phyloP scores from a whole-genome alignment of 2,113 vertebrate species.

The Lipotes vexillifer region DNA sequence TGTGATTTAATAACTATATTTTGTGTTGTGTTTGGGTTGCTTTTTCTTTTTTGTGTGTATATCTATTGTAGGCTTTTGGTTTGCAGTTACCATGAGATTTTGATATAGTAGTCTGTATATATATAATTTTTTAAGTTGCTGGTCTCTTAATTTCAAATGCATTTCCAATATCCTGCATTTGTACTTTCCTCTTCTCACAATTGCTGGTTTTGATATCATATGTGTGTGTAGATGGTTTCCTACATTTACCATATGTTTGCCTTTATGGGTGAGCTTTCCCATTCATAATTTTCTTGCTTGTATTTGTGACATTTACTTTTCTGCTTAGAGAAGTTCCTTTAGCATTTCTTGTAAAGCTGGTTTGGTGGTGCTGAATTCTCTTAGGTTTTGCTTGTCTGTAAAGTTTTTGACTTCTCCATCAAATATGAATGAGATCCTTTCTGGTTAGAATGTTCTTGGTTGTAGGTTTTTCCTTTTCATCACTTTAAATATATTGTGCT shows the following conservation, averaged over 20 bases:
- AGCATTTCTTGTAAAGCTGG: too few species aligned
- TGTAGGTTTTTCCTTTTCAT: too few species aligned
- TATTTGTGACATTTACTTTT: neutral
- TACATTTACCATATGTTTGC: neutral
- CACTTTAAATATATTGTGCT: too few species aligned
- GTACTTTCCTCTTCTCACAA: neutral
- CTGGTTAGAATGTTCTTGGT: too few species aligned
- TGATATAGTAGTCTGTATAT: neutral
- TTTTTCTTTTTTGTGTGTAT: neutral
- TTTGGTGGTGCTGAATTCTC: too few species aligned
- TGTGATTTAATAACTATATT: neutral
- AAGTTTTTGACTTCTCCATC: too few species aligned
- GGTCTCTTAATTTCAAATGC: neutral
- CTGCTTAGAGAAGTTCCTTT: too few species aligned
- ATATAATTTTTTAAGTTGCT: neutral
- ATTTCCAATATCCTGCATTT: neutral
- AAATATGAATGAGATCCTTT: too few species aligned
- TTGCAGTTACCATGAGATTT: neutral
- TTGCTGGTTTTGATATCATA: neutral
- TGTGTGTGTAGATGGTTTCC: neutral
- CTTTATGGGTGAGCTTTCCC: neutral
- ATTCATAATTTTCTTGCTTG: neutral
- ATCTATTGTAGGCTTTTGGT: neutral
- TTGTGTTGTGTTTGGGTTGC: neutral
- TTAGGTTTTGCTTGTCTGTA: too few species aligned